phyloP scores from a whole-genome alignment of 1,140 invertebrate species.

The Brachionus asplanchnoidis region DNA sequence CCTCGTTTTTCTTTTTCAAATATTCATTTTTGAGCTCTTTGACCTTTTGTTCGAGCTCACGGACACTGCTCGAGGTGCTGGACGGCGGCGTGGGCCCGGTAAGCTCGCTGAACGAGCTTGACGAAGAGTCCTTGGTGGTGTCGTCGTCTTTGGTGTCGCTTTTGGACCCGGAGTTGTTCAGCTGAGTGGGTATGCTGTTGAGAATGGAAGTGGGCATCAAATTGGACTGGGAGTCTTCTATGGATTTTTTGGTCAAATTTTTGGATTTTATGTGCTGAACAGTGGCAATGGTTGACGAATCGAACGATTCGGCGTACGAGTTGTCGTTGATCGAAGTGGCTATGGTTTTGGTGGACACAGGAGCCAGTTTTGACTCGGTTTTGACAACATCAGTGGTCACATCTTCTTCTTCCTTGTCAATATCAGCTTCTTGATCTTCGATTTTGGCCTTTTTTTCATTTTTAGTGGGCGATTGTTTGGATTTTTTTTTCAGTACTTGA shows the following conservation, averaged over 20 bases:
- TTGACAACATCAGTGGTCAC: neutral
- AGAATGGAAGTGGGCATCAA: neutral
- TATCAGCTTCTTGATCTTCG: neutral
- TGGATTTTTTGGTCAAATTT: neutral
- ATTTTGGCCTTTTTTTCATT: neutral
- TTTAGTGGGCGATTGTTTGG: neutral
- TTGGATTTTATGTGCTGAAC: neutral
- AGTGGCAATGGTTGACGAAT: slow-evolving; percentile 8
- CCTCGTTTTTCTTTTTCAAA: slow-evolving; percentile 5
- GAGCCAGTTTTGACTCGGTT: neutral
- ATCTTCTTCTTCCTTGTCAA: neutral
- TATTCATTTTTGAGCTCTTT: slow-evolving; percentile 29
- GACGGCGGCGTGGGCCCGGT: neutral
- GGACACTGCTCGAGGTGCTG: slow-evolving; percentile 18
- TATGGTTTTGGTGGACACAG: neutral
- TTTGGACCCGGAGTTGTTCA: neutral
- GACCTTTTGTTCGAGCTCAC: slow-evolving; percentile 14
- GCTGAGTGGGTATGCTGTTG: neutral
- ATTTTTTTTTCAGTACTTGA: slow-evolving; percentile 9
- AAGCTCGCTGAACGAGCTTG: neutral
- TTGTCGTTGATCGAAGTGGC: slow-evolving; percentile 27
- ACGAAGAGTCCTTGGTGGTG: neutral
- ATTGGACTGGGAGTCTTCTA: neutral
- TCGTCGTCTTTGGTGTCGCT: neutral
- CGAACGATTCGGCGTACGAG: slow-evolving; percentile 44